Base-by-base conservation (phyloP, 2,113 vertebrate species). In the Guaruba guarouba region DNA sequence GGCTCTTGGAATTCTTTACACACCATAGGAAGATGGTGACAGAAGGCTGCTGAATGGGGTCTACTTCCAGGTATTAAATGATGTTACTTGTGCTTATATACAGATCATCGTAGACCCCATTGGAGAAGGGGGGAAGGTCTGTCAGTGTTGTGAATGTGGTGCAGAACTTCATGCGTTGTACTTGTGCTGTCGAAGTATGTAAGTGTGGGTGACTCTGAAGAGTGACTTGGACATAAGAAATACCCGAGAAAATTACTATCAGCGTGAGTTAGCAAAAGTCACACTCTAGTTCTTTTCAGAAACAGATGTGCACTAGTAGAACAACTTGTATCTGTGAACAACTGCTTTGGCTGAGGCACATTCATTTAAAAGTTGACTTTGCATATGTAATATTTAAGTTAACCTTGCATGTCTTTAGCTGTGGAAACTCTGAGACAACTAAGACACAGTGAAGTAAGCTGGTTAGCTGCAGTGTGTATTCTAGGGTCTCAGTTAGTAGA, bases 1-100 rank as follows among this genome's bases (percentile, higher is more conserved):
- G 20, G 28, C 19, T 88, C 37, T 15, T 82, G 62, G 74, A 75
- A 44, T 41, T 20, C 68, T n/a, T 86, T 79, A 69, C 37, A 27
- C 11, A 5, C 24, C 0, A 0, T 86, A 71, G 39, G 35, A 92
- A 55, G 52, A n/a, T 25, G 51, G 6, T 48, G 46, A 64, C 10
- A 54, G 52, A 85, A 69, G 44, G 33, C 35, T 82, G 22, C 48
- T 64, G 43, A 39, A 37, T 27, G 19, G 12, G 7, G 19, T 13
- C 13, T 17, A 8, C 64, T 83, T 86, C 49, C 44, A 88, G 9
- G 27, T 17, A 35, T 90, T 82, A 70, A 28, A 62, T 74, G 39
- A 44, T 67, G 37, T 11, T 91, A 17, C 13, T 31, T 52, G 3
- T 74, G 41, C 28, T 70, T 78, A 25, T 43, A 29, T n/a, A 31